Evolutionary conservation across 2,888 invertebrate genomes (phyloP), one percentile per base, ranked within the genome.

Genomic region (Epirrhoe alternata): DNA sequence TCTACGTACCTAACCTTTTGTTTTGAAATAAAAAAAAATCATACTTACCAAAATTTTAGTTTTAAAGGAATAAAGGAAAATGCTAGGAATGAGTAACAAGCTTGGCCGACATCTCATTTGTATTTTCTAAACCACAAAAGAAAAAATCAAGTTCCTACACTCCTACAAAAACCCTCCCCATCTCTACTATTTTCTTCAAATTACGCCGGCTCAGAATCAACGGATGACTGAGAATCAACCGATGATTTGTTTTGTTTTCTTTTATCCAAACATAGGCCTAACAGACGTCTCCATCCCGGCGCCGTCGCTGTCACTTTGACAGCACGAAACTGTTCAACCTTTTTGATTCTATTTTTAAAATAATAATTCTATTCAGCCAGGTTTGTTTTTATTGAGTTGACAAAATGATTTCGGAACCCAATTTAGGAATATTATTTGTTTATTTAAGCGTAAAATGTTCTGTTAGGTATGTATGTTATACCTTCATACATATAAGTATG

Each of bases 231-330:
- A 16, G 56, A 63, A 63, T 56, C 56, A 60, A 51, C 58, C 69
- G 71, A 66, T 59, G 72, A 68, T 73, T 72, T 66, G 72, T 71
- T 74, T 69, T 68, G 42, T 71, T 71, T 71, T 74, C 64, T 69
- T 69, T 82, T 80, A 80, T 84, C 84, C 79, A 77, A 80, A 73
- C 65, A 82, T 86, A 88, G 87, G 88, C 89, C 88, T 87, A 89
- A n/a, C 85, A 84, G 87, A 83, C 83, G 78, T 81, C 83, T 82
- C 81, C 78, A 77, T 76, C 80, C 86, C 85, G 89, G 88, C 87
- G 90, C 87, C 88, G 80, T 73, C 77, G 86, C 86, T 86, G 89
- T 87, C 90, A 87, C 73, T 82, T 79, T 88, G 89, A 90, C 90
- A 88, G 88, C 85, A 82, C 79, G 77, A 78, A 85, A 82, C 84